These are phyloP conservation scores for Drosophila macrospina DNA, from an alignment of 2,888 invertebrate species.

Conservation along the genomic window DNA sequence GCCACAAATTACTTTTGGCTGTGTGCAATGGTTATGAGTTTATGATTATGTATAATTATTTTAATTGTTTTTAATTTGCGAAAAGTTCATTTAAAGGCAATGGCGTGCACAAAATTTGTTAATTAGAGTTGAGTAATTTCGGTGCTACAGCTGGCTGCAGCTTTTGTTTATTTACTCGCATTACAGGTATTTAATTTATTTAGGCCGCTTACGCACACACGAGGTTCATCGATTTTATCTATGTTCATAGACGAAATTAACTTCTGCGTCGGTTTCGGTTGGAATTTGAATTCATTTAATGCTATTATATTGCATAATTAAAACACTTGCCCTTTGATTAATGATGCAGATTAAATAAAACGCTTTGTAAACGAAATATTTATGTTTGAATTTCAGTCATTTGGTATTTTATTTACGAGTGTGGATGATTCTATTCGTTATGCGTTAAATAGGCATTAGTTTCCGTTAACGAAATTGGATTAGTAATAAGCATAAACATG, in stretches of 20 bases:
- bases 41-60: slow-evolving; percentile 47
- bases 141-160: slow-evolving; percentile 22
- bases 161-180: slow-evolving; percentile 51
- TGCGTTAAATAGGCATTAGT: slow-evolving; percentile 35
- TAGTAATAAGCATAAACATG: slow-evolving; percentile 7
- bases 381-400: slow-evolving; percentile 41
- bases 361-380: slow-evolving; percentile 28
- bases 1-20: background rate
- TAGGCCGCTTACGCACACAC: slow-evolving; percentile 17
- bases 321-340: slow-evolving; percentile 63
- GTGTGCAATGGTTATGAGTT: slow-evolving; percentile 4
- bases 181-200: slow-evolving; percentile 54
- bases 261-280: slow-evolving; percentile 13
- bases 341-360: slow-evolving; percentile 67
- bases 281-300: slow-evolving; percentile 43
- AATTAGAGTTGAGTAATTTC: slow-evolving; percentile 47
- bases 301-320: slow-evolving; percentile 57
- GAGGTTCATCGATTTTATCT: slow-evolving; percentile 48
- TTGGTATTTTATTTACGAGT: slow-evolving; percentile 38
- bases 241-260: slow-evolving; percentile 50
- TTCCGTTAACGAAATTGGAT: slow-evolving; percentile 9
- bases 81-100: slow-evolving; percentile 34
- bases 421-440: slow-evolving; percentile 33
- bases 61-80: slow-evolving; percentile 51
- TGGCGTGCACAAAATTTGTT: slow-evolving; percentile 51